Conservation (phyloP, 2,113 vertebrate genomes). For the Meleagris gallopavo region DNA sequence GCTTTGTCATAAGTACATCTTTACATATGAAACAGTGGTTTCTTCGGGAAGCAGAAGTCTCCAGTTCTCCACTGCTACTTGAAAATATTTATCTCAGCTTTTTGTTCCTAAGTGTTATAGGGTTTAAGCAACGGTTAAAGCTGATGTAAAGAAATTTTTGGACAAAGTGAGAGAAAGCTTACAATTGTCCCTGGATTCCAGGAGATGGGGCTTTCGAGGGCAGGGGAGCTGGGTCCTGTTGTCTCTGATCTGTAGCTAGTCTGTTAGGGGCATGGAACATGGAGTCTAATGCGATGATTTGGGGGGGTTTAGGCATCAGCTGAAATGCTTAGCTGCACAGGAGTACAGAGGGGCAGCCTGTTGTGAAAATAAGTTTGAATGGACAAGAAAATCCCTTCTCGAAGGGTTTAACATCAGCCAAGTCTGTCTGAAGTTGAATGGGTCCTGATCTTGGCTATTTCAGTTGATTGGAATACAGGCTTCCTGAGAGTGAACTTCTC, state of each 20-base stretch:
- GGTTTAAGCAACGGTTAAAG: not conserved
- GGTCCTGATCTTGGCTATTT: not conserved
- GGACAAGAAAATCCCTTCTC: not conserved
- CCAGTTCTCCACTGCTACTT: not conserved
- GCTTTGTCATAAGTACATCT: not conserved
- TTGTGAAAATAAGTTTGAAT: not conserved
- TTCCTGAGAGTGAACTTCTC: not conserved
- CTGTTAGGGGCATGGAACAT: accelerated
- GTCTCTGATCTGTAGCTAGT: not conserved
- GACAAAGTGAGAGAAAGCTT: not conserved
- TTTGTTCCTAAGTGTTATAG: not conserved
- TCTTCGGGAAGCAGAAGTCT: not conserved
- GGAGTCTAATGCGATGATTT: not conserved
- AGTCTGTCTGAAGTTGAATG: not conserved
- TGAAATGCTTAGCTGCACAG: not conserved
- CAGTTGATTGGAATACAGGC: not conserved
- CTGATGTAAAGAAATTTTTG: not conserved
- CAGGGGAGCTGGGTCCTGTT: not conserved
- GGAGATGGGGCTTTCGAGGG: not conserved
- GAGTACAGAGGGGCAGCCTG: not conserved
- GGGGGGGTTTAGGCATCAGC: not conserved
- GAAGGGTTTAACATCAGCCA: not conserved
- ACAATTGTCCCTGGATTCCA: not conserved
- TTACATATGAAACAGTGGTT: not conserved
- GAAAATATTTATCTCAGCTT: not conserved